phyloP scores from a whole-genome alignment of 2,888 invertebrate species.

The Pammene fasciana region DNA sequence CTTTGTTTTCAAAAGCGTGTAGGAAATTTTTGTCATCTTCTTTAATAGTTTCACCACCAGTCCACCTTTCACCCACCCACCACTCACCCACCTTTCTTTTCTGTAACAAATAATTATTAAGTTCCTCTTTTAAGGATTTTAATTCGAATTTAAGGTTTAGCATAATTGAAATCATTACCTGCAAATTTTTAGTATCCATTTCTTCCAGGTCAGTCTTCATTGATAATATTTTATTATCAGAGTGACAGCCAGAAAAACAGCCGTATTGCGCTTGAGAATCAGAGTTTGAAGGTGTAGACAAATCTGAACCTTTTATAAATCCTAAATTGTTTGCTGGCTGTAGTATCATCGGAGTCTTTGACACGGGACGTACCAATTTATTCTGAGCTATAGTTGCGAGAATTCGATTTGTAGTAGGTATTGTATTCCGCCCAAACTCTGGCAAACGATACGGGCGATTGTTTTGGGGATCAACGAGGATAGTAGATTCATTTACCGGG shows the following conservation, averaged over 20 bases:
- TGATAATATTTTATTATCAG: neutral
- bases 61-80: too few species aligned
- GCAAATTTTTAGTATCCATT: neutral
- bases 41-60: neutral
- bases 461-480: neutral
- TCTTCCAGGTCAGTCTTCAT: neutral
- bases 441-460: neutral
- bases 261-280: neutral
- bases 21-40: neutral
- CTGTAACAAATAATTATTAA: conserved; percentile 11
- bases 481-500: neutral
- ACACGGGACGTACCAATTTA: neutral
- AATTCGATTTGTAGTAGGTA: conserved; percentile 1
- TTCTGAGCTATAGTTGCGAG: conserved; percentile 10
- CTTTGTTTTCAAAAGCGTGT: neutral
- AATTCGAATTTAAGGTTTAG: conserved; percentile 4
- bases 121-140: neutral
- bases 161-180: neutral
- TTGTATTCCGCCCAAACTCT: neutral
- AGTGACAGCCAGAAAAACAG: neutral
- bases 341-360: neutral
- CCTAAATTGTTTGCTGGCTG: neutral
- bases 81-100: neutral
- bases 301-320: conserved; percentile 1
- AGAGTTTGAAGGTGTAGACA: neutral